Percentiles rank a stretch among this genome's conserved stretches.
phyloP scores from a whole-genome alignment of 2,113 vertebrate genomes.

The Laticauda colubrina region DNA sequence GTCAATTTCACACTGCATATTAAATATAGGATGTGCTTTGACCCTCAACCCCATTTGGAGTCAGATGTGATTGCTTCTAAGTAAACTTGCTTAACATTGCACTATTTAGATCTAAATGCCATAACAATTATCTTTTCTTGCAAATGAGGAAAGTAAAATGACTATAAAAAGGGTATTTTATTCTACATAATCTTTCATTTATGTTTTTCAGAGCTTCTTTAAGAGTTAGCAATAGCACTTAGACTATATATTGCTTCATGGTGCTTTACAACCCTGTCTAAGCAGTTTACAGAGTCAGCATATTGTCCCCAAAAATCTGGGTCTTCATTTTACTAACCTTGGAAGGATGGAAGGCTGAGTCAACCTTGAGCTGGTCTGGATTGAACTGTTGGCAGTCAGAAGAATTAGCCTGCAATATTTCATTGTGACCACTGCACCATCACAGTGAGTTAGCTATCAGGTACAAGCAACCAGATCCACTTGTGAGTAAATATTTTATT shows the following conservation, averaged over 20 bases:
- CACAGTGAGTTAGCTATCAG: neutral
- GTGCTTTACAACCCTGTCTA: neutral
- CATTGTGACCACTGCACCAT: neutral
- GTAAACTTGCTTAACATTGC: neutral
- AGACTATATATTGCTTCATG: neutral
- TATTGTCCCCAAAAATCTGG: neutral
- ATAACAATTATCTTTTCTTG: neutral
- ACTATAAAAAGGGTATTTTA: neutral
- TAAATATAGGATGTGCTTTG: neutral
- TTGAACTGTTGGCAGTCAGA: neutral
- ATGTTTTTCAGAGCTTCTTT: neutral
- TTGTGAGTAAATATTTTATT: neutral
- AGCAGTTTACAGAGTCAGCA: neutral
- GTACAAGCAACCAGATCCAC: no score
- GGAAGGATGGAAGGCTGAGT: neutral
- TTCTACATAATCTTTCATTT: neutral
- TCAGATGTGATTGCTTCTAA: neutral
- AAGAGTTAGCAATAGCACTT: neutral
- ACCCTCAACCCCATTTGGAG: neutral
- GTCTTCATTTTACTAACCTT: neutral
- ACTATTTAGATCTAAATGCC: neutral
- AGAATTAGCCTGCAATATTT: neutral
- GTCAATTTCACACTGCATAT: neutral
- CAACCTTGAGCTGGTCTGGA: neutral
- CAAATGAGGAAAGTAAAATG: neutral